phyloP scores from a whole-genome alignment of 2,113 vertebrate species.

The Bostrychus sinensis region DNA sequence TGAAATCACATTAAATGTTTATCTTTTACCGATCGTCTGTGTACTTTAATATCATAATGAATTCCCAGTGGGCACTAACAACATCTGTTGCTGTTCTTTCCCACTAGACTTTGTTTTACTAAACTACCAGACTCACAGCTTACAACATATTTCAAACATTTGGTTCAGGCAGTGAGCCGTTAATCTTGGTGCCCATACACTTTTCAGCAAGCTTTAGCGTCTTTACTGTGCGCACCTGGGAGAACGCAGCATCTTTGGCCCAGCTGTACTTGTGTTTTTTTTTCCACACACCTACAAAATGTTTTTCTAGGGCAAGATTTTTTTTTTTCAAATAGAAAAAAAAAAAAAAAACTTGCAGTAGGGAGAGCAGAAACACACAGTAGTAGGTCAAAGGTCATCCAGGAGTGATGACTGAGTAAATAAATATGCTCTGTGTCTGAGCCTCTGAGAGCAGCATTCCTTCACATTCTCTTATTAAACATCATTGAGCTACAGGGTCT shows the following conservation, averaged over 20 bases:
- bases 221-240: conserved; percentile 29
- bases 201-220: conserved; percentile 34
- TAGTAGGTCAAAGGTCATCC: conserved; percentile 71
- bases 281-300: conserved; percentile 27
- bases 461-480: conserved; percentile 68
- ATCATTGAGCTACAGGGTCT: conserved; percentile 32
- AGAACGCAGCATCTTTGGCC: conserved; percentile 31
- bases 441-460: conserved; percentile 59
- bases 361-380: conserved; percentile 60
- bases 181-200: conserved; percentile 37
- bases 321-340: conserved; percentile 16
- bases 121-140: conserved; percentile 42
- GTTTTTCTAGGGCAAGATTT: conserved; percentile 24
- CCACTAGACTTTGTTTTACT: conserved; percentile 44
- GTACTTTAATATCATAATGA: no score
- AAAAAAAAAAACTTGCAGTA: conserved; percentile 23
- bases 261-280: conserved; percentile 31
- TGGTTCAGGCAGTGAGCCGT: conserved; percentile 31
- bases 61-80: conserved; percentile 51
- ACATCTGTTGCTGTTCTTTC: conserved; percentile 73
- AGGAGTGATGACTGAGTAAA: conserved; percentile 78
- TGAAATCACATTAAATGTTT: conserved; percentile 56
- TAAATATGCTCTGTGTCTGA: conserved; percentile 70
- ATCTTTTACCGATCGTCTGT: no score
- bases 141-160: conserved; percentile 36